Evolutionary conservation across 2,888 invertebrate species (phyloP), one percentile per base, ranked within the genome.

Genomic region (Leptinotarsa juncta): DNA sequence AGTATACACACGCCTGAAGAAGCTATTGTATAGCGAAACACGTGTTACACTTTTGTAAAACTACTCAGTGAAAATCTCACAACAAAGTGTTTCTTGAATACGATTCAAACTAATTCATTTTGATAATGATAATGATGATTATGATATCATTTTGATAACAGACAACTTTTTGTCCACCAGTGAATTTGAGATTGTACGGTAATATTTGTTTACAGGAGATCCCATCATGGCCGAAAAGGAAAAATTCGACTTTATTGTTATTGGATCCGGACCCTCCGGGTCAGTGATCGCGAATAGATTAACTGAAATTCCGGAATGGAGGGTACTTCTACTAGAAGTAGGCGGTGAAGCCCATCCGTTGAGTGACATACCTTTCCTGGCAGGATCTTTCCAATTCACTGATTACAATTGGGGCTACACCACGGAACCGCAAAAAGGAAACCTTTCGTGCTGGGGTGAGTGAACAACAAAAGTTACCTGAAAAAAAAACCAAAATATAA

Each of bases 211-310:
- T 15, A 1, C 62, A 62, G 62, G 62, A 14, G 62, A 62, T 42
- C 62, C 62, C 62, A 7, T 62, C 10, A 14, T 1, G 14, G 42
- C 16, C 2, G 62, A 69, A 32, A 80, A 80, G 20, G 81, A 85
- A 78, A 81, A 78, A 42, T 93, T 92, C 84, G 93, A 94, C 83
- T 94, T 93, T 81, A 88, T 93, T 4, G 88, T 93, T 26, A 89
- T 94, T 0, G 94, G 94, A 0, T 93, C 93, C 0, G 94, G 94
- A 0, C 91, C 93, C 0, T 92, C 93, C 0, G 95, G 95, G 0
- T 91, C 93, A 0, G 92, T 92, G 0, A 82, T 95, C 14, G 94
- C 94, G 0, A 91, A 93, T 80, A 89, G 95, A 2, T 88, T 95
- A 0, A 90, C 93, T 0, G 94, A 94, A 86, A 91, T 90, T 73